phyloP scores from a whole-genome alignment of 2,113 vertebrate species.

The Anguilla japonica region DNA sequence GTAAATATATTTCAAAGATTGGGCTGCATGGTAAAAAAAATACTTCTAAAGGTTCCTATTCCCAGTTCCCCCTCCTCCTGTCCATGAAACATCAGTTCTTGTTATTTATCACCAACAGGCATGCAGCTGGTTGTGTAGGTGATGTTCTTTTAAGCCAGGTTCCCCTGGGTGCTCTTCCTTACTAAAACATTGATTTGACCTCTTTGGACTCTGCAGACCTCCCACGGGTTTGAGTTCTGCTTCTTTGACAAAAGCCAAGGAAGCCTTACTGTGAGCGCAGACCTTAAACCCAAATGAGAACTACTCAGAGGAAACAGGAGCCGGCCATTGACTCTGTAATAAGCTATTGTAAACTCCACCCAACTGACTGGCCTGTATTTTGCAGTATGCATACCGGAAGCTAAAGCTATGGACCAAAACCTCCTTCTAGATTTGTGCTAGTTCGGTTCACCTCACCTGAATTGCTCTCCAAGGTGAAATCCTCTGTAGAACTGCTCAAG shows the following conservation, averaged over 20 bases:
- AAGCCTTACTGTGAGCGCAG: neutral
- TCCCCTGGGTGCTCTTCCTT: conserved; percentile 10
- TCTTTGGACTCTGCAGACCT: neutral
- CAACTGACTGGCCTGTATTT: neutral
- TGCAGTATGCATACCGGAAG: neutral
- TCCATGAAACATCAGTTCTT: neutral
- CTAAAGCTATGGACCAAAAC: neutral
- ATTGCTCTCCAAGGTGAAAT: neutral
- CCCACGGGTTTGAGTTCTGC: neutral
- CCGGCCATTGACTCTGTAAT: conserved; percentile 10
- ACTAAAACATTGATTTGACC: conserved; percentile 21
- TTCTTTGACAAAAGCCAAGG: neutral
- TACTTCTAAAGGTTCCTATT: neutral
- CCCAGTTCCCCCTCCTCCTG: neutral
- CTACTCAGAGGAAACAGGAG: conserved; percentile 4
- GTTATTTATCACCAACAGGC: conserved; percentile 6
- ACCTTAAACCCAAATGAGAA: neutral
- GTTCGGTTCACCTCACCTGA: neutral
- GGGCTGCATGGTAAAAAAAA: neutral
- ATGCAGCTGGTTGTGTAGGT: neutral
- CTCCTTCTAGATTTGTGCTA: neutral
- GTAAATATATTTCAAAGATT: neutral
- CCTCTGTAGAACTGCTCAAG: neutral
- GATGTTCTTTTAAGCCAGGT: neutral
- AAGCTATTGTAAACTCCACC: neutral